Conservation (phyloP, 2,113 vertebrate species). For the Porphyrio hochstetteri region DNA sequence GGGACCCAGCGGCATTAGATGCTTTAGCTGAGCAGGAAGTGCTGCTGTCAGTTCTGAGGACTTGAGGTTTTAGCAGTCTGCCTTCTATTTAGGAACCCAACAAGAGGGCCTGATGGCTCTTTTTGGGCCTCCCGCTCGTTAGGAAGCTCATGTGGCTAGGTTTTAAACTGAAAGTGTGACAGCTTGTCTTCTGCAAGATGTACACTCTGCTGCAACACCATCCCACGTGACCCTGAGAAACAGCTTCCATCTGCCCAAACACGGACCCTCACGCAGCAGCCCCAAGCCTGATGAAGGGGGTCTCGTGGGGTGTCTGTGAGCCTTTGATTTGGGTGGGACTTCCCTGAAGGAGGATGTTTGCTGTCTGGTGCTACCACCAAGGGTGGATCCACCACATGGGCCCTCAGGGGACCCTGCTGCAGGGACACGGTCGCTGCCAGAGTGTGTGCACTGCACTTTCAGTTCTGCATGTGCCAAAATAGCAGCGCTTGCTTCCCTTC, state of each 20-base stretch:
- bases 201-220: background rate
- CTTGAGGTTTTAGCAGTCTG: background rate
- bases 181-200: background rate
- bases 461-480: conserved; percentile 51
- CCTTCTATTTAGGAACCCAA: background rate
- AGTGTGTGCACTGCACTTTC: conserved; percentile 20
- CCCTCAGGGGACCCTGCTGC: background rate
- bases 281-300: background rate
- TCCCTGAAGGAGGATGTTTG: background rate
- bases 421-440: background rate
- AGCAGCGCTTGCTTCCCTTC: conserved; percentile 11
- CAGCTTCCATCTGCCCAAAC: background rate
- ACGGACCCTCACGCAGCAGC: fast-evolving
- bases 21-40: background rate
- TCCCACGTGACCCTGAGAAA: background rate
- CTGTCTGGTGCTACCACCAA: fast-evolving
- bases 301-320: background rate
- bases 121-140: background rate
- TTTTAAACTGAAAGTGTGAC: background rate
- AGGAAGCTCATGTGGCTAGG: background rate
- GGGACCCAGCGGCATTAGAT: background rate
- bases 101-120: background rate
- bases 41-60: background rate
- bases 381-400: background rate
- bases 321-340: background rate